A percentile compares a stretch with the other conserved stretches of the same genome.
Conservation (phyloP, 2,797 vertebrate genomes). For the Chrosomus eos region DNA sequence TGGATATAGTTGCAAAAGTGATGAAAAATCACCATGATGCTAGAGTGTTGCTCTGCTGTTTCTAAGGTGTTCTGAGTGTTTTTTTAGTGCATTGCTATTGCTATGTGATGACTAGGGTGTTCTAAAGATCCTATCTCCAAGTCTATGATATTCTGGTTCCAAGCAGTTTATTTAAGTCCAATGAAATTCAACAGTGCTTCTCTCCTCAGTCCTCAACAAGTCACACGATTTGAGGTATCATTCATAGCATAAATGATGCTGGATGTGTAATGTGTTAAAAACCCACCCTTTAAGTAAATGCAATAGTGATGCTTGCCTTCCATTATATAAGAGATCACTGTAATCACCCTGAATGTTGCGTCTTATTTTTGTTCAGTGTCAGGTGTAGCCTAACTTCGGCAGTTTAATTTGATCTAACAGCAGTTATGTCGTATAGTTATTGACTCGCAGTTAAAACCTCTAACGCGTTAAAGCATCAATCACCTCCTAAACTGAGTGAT, state of each 20-base stretch:
- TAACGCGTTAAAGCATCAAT: background rate
- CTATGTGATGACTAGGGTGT: background rate
- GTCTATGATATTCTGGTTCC: background rate
- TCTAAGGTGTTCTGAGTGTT: background rate
- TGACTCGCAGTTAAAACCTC: background rate
- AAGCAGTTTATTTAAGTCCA: background rate
- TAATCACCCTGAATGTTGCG: background rate
- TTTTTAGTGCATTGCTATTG: too few relatives aligned
- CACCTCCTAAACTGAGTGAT: background rate
- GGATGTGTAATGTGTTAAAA: background rate
- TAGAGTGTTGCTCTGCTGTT: background rate
- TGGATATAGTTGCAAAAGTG: background rate
- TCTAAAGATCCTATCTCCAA: background rate
- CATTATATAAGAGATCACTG: background rate
- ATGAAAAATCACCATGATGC: background rate
- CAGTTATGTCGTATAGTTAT: conserved; percentile 1
- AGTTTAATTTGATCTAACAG: conserved; percentile 2
- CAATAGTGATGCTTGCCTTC: background rate
- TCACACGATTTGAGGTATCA: background rate
- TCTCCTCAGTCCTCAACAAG: background rate
- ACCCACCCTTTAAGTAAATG: background rate
- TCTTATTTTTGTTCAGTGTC: background rate
- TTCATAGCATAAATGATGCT: background rate
- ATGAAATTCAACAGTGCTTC: background rate
- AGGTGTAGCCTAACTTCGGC: background rate